phyloP scores from a whole-genome alignment of 2,113 vertebrate genomes.

The Poecile atricapillus region DNA sequence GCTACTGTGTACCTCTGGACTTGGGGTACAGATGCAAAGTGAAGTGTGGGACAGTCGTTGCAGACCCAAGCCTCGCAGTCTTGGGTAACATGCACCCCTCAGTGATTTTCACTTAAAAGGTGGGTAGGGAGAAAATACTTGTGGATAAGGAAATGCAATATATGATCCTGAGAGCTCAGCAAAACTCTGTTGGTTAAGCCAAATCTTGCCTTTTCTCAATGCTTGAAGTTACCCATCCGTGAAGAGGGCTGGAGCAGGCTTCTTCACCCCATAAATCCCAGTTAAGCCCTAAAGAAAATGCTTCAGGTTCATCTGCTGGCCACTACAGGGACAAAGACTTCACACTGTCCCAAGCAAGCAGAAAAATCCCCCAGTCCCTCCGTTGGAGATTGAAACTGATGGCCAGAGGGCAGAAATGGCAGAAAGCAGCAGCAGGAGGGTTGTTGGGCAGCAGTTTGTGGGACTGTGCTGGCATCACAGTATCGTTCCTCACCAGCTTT shows the following conservation, averaged over 20 bases:
- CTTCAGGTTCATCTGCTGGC: background rate
- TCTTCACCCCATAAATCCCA: background rate
- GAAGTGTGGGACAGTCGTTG: background rate
- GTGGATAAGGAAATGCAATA: background rate
- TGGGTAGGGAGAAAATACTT: background rate
- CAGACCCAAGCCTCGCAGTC: background rate
- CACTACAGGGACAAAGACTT: background rate
- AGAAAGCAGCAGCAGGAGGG: background rate
- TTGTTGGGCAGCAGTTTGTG: background rate
- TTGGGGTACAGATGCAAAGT: background rate
- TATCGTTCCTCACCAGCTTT: background rate
- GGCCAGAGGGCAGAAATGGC: background rate
- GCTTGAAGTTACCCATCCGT: background rate
- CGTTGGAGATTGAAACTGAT: rapidly evolving
- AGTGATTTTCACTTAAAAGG: background rate
- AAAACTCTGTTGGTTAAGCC: background rate
- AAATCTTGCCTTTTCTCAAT: background rate
- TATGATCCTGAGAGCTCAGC: background rate
- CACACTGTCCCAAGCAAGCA: background rate
- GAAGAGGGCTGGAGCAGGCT: background rate
- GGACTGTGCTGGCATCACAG: background rate
- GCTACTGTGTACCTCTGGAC: background rate
- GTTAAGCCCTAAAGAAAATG: background rate
- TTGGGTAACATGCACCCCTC: background rate
- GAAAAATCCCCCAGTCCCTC: background rate